Evolutionary conservation across 2,113 vertebrate genomes (phyloP).

Genomic region (Illadopsis cleaveri): DNA sequence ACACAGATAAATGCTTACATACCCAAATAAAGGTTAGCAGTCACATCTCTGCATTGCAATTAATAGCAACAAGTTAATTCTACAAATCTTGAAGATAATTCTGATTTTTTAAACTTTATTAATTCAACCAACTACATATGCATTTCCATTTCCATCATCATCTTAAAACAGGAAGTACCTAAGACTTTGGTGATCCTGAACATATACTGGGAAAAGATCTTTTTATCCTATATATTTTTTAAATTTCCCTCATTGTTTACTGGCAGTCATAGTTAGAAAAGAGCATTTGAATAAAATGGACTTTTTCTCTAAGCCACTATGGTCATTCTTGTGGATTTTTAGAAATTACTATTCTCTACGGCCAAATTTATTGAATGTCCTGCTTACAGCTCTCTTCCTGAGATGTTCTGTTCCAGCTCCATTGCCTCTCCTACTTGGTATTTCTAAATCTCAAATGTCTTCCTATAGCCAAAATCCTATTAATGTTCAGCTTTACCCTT

Average conservation of each 20-base stretch:
- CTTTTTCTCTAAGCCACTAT: not conserved
- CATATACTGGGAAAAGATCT: not conserved
- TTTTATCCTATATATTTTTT: not conserved
- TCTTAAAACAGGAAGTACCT: not conserved
- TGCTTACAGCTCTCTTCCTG: not conserved
- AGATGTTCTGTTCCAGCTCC: not conserved
- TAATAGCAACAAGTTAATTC: not conserved
- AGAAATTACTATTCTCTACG: not conserved
- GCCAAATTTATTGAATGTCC: not conserved
- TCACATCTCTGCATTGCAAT: not conserved
- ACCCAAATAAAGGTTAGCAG: conserved; percentile 12
- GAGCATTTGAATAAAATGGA: not conserved
- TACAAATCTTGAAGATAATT: not conserved
- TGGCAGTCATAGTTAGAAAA: not conserved
- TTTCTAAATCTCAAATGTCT: not conserved
- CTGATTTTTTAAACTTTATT: not conserved
- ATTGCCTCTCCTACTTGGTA: not conserved
- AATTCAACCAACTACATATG: not conserved
- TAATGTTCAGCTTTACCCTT: not conserved
- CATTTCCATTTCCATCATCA: not conserved
- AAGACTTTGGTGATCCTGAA: not conserved
- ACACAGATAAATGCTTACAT: conserved; percentile 10
- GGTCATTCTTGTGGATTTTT: not conserved
- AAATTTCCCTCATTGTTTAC: not conserved
- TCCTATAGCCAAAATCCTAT: not conserved